These are phyloP conservation scores for Trichoplusia ni DNA, from an alignment of 1,140 invertebrate genomes.

Conservation along the genomic window DNA sequence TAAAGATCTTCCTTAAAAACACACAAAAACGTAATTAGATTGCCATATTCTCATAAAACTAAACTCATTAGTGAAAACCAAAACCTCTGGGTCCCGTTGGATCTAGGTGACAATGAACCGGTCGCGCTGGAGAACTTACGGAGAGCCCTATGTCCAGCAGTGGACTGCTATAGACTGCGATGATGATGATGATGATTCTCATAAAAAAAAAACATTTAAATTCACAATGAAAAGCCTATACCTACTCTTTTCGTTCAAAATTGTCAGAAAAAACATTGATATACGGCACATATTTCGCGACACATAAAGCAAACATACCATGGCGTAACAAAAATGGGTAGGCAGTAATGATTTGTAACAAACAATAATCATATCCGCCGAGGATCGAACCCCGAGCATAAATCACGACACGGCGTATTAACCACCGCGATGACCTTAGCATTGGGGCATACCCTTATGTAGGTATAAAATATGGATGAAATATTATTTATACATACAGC, in stretches of 20 bases:
- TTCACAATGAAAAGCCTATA: too few relatives aligned
- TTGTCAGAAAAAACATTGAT: slow-evolving; percentile 15
- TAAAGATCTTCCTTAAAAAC: too few relatives aligned
- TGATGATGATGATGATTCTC: background rate
- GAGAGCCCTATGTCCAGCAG: too few relatives aligned
- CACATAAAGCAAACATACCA: slow-evolving; percentile 17
- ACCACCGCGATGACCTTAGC: slow-evolving; percentile 14
- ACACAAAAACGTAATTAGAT: too few relatives aligned
- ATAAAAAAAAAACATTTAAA: background rate
- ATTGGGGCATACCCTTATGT: slow-evolving; percentile 18
- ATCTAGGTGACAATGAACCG: too few relatives aligned
- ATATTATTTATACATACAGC: slow-evolving; percentile 13
- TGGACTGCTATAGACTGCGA: too few relatives aligned
- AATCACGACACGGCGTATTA: slow-evolving; percentile 32
- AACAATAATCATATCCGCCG: slow-evolving; percentile 22
- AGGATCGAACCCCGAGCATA: slow-evolving; percentile 24
- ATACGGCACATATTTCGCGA: slow-evolving; percentile 21
- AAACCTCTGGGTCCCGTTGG: too few relatives aligned
- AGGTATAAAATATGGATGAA: too few relatives aligned
- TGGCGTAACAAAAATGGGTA: slow-evolving; percentile 15
- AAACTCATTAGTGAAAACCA: too few relatives aligned
- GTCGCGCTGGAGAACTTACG: too few relatives aligned
- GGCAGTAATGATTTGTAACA: slow-evolving; percentile 21
- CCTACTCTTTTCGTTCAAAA: too few relatives aligned
- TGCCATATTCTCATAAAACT: too few relatives aligned